These are phyloP conservation scores for Neuroscelio doddi DNA, from an alignment of 2,888 invertebrate species.

Conservation along the genomic window DNA sequence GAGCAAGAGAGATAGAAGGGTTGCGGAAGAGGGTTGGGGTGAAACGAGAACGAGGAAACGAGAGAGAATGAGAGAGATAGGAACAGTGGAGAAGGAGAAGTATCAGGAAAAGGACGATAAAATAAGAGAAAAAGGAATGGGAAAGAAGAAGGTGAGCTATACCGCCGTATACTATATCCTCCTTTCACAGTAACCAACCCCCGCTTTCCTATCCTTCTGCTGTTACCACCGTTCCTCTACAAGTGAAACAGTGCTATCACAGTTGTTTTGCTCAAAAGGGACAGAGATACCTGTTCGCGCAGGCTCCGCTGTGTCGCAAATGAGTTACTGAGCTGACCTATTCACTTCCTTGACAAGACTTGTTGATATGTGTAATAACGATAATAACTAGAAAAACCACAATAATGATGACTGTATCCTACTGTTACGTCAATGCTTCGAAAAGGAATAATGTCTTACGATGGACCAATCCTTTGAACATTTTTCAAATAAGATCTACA, in stretches of 20 bases:
- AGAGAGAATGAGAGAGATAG: constrained; percentile 20
- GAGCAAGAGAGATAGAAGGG: constrained; percentile 45
- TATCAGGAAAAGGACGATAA: constrained; percentile 34
- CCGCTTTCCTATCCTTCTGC: constrained; percentile 5
- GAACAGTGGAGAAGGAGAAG: constrained; percentile 28
- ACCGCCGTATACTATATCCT: constrained; percentile 8
- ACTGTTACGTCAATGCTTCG: too few species aligned
- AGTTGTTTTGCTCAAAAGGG: too few species aligned
- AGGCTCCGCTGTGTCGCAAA: constrained; percentile 20
- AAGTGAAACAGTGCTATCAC: constrained; percentile 11
- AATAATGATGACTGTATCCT: too few species aligned
- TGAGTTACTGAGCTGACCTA: constrained; percentile 34
- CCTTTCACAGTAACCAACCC: constrained; percentile 18
- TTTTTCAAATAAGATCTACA: too few species aligned
- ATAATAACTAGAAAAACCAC: constrained; percentile 12
- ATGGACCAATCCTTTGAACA: too few species aligned
- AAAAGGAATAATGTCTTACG: too few species aligned
- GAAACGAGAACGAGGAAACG: constrained; percentile 34
- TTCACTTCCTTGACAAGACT: constrained; percentile 43
- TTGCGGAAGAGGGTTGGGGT: constrained; percentile 37
- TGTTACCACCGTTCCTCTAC: constrained; percentile 19
- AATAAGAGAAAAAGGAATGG: constrained; percentile 25
- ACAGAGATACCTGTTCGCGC: constrained; percentile 29
- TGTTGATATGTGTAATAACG: constrained; percentile 46
- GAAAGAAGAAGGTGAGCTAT: constrained; percentile 9